phyloP scores from a whole-genome alignment of 2,888 invertebrate species.

The Eilema depressum region DNA sequence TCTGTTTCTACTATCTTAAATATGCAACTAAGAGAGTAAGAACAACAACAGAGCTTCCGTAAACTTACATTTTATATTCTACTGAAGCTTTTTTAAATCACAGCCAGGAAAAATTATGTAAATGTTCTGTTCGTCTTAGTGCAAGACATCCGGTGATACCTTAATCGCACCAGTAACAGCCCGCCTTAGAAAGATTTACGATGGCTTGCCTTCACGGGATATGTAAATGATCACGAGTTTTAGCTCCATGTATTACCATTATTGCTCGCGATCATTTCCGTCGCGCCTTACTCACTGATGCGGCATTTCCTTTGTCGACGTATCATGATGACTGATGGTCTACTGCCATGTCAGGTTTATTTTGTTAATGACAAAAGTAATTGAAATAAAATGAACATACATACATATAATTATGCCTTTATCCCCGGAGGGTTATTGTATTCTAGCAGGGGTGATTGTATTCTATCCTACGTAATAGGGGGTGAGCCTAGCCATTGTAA shows the following conservation, averaged over 20 bases:
- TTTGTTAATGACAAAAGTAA: not conserved
- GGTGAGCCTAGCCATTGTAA: too few species aligned
- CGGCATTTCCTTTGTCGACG: conserved; percentile 18
- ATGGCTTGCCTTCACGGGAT: conserved; percentile 26
- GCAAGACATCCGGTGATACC: not conserved
- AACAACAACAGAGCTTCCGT: not conserved
- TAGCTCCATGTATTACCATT: conserved; percentile 14
- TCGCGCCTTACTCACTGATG: conserved; percentile 16
- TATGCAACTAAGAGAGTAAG: not conserved
- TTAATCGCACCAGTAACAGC: not conserved
- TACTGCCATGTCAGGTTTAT: not conserved
- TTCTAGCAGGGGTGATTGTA: too few species aligned
- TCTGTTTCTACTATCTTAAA: too few species aligned
- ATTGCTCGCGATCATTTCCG: conserved; percentile 30
- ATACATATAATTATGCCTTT: too few species aligned
- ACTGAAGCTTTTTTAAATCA: not conserved
- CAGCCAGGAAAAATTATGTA: not conserved
- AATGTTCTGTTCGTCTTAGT: not conserved
- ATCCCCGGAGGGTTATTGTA: too few species aligned
- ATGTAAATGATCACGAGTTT: conserved; percentile 38
- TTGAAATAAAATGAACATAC: not conserved
- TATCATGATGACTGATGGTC: conserved; percentile 29
- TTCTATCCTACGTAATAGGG: too few species aligned
- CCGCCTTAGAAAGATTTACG: conserved; percentile 21
- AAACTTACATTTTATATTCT: not conserved